Evolutionary conservation across 2,797 vertebrate genomes (phyloP).

Genomic region (Leptatherina wallacei): DNA sequence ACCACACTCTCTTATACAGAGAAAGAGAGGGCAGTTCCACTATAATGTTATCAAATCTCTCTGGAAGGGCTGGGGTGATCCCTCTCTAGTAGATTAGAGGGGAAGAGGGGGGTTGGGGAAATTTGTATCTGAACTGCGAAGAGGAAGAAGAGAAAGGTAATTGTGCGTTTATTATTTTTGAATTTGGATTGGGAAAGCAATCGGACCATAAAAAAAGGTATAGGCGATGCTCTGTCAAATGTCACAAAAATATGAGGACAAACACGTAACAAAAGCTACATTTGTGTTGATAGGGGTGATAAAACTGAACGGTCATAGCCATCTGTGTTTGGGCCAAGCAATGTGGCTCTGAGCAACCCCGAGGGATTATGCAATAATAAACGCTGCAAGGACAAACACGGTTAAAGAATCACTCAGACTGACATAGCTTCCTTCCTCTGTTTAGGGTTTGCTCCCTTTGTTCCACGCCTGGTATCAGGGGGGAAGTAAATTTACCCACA

Average conservation of each 20-base stretch:
- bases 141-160: constrained; percentile 23
- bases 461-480: constrained; percentile 57
- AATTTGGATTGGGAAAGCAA: constrained; percentile 39
- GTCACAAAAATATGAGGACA: constrained; percentile 40
- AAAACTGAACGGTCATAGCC: constrained; percentile 66
- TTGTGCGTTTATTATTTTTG: constrained; percentile 32
- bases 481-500: constrained; percentile 79
- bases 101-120: constrained; percentile 16
- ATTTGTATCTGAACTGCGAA: constrained; percentile 20
- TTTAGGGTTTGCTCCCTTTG: constrained; percentile 41
- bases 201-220: constrained; percentile 16
- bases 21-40: constrained; percentile 72
- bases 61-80: constrained; percentile 66
- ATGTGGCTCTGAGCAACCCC: constrained; percentile 41
- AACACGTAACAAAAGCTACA: constrained; percentile 55
- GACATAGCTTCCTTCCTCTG: constrained; percentile 43
- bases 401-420: constrained; percentile 52
- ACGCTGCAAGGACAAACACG: constrained; percentile 43
- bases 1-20: constrained; percentile 67
- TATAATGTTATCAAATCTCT: constrained; percentile 77
- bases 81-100: constrained; percentile 60
- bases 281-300: constrained; percentile 67
- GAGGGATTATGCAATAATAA: constrained; percentile 57
- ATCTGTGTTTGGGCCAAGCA: constrained; percentile 52
- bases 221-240: constrained; percentile 14